Evolutionary conservation across 1,140 invertebrate species (phyloP).

Genomic region (Megalopta genalis): DNA sequence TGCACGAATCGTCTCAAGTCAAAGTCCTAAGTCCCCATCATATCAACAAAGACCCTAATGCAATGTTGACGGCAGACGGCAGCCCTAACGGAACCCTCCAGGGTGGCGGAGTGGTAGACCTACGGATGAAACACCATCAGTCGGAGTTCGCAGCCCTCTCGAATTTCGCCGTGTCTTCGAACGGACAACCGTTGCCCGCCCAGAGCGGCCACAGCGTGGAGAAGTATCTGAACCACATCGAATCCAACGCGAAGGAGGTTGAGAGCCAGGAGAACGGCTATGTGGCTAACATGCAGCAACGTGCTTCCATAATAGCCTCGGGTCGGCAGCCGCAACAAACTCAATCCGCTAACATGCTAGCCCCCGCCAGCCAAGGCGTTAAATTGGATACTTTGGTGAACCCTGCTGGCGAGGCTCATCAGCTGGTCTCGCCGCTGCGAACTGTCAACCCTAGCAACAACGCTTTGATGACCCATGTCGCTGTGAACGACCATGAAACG

Average conservation of each 20-base stretch:
- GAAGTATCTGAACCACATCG: slow-evolving; percentile 82
- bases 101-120: slow-evolving; percentile 75
- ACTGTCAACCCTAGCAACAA: slow-evolving; percentile 71
- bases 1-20: slow-evolving; percentile 73
- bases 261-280: slow-evolving; percentile 73
- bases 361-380: slow-evolving; percentile 69
- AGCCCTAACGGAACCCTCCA: slow-evolving; percentile 63
- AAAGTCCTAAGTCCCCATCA: slow-evolving; percentile 76
- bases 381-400: slow-evolving; percentile 85
- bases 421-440: slow-evolving; percentile 69
- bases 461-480: slow-evolving; percentile 68
- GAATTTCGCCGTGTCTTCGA: slow-evolving; percentile 69
- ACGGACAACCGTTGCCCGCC: slow-evolving; percentile 78
- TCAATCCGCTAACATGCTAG: slow-evolving; percentile 79
- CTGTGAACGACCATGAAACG: slow-evolving; percentile 67
- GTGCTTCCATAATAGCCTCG: slow-evolving; percentile 78
- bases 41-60: slow-evolving; percentile 79
- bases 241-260: slow-evolving; percentile 69
- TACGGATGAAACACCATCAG: slow-evolving; percentile 78
- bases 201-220: slow-evolving; percentile 82
- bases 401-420: slow-evolving; percentile 82
- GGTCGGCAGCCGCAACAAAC: slow-evolving; percentile 71
- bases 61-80: slow-evolving; percentile 74
- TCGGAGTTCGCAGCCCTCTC: slow-evolving; percentile 69
- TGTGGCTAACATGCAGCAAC: slow-evolving; percentile 77